Percentiles rank a stretch among this genome's conserved stretches.
phyloP scores from a whole-genome alignment of 2,888 invertebrate genomes.

The Zele albiditarsus region DNA sequence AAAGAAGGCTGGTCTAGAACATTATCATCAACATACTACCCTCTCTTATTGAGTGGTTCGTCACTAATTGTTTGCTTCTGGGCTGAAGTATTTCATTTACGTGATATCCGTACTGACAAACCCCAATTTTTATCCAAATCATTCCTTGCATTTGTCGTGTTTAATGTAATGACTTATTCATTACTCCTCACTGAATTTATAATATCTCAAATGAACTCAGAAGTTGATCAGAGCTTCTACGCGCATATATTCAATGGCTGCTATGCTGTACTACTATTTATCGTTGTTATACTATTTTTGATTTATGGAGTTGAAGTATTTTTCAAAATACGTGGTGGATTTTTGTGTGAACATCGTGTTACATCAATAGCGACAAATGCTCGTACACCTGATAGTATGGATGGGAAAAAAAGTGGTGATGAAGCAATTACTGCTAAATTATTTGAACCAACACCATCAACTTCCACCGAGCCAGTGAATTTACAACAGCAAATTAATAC shows the following conservation, averaged over 20 bases:
- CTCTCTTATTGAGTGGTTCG: constrained; percentile 89
- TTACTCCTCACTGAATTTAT: constrained; percentile 85
- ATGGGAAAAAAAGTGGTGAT: constrained; percentile 70
- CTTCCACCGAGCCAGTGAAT: constrained; percentile 65
- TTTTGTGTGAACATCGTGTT: constrained; percentile 82
- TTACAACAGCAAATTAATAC: constrained; percentile 79
- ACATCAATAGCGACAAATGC: constrained; percentile 75
- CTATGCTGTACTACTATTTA: constrained; percentile 91
- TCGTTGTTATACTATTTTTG: constrained; percentile 93
- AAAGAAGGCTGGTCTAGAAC: constrained; percentile 90
- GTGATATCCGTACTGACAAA: constrained; percentile 89
- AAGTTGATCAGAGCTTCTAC: constrained; percentile 79
- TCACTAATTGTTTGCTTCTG: constrained; percentile 94
- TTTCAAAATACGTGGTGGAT: constrained; percentile 93
- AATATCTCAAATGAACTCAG: constrained; percentile 73
- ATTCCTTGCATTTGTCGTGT: constrained; percentile 90
- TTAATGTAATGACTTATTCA: constrained; percentile 91
- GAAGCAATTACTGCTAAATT: constrained; percentile 72
- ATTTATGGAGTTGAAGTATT: constrained; percentile 96
- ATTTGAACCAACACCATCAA: constrained; percentile 65
- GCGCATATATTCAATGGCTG: constrained; percentile 93
- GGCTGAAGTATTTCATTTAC: constrained; percentile 95
- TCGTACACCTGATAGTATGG: constrained; percentile 63
- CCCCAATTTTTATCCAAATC: constrained; percentile 94
- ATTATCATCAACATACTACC: constrained; percentile 91